Base-by-base conservation (phyloP, 1,140 invertebrate genomes). In the Agraylea sexmaculata region DNA sequence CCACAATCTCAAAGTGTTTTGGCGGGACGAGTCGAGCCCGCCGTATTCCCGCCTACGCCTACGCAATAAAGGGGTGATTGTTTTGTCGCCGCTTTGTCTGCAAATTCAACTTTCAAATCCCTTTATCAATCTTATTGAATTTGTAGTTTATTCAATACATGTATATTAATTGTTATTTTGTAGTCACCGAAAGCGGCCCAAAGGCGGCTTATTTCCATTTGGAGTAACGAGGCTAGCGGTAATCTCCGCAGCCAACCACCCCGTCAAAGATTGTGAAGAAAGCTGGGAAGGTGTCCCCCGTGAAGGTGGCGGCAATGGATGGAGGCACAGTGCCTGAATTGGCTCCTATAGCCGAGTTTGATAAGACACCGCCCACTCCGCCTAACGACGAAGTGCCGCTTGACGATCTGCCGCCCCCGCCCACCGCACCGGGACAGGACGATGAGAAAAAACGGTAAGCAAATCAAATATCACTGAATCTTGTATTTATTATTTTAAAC, bases 321-420 rank as follows among this genome's bases (percentile, higher is more conserved):
- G 71, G 65, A 56, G 73, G 73, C 56, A 70, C 71, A 42, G 71
- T 74, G 51, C 71, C 71, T 30, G 71, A 75, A 49, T 52, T 71
- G 53, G 73, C 73, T 29, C 73, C 73, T 4, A 75, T 75, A 37
- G 71, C 73, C 10, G 73, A 75, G 59, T 75, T 75, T 50, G 73
- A 75, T 49, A 75, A 75, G 56, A 72, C 71, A 6, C 71, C 73
- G 21, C 71, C 73, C n/a, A 62, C 62, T 13, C 70, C 70, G 16
- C 65, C 64, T 4, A 70, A 72, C 51, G 71, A 74, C 48, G 68
- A 70, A 46, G 56, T 73, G 27, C 70, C 71, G 0, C 68, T 73
- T 64, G 70, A 73, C 37, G 72, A 74, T 51, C 55, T 73, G 31
- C 71, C 70, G 5, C 71, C 71, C 21, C 71, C 72, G 8, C 72